Base-by-base conservation (phyloP, 2,113 vertebrate genomes). In the Bujurquina vittata region DNA sequence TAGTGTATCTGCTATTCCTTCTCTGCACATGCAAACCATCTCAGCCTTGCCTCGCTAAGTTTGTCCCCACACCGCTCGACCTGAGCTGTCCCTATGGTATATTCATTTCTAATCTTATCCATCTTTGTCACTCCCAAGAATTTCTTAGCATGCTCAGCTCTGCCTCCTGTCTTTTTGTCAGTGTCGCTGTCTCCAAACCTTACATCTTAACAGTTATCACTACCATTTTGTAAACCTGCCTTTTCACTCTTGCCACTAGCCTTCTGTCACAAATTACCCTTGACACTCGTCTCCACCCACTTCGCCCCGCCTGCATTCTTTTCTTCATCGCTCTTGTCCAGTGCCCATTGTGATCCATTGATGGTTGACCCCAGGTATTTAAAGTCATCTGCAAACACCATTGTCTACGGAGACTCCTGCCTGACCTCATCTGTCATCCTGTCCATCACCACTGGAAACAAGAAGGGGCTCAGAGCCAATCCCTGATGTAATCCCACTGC, bases 21-120 rank as follows among this genome's bases (percentile, higher is more conserved):
- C 18, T 67, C 37, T 10, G 37, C 37, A 46, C 22, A 67, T 67
- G n/a, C 62, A 65, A 65, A 65, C 37, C 23, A 8, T 17, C n/a
- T 23, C n/a, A 65, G 40, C 11, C 40, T 43, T 14, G 40, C 40
- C 5, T 35, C 35, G 8, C 35, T 35, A 9, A 35, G 35, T 37
- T 37, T 65, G 62, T 65, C 62, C 10, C 43, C 22, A 67, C 43
- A 67, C 37, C 2, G 0, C 62, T 67, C 10, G 26, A 1, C 8
- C 62, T 46, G 1, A 7, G 10, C n/a, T 0, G 1, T 67, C 37
- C 3, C 62, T 46, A 7, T 67, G n/a, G 10, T 46, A 22, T 18
- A 22, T 37, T 22, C 1, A 2, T 17, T 43, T 65, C 62, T 17
- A 65, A 26, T 14, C 62, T 14, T 10, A 8, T 67, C 63, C 37